phyloP scores from a whole-genome alignment of 1,140 invertebrate species.

The Drosophila virilis region DNA sequence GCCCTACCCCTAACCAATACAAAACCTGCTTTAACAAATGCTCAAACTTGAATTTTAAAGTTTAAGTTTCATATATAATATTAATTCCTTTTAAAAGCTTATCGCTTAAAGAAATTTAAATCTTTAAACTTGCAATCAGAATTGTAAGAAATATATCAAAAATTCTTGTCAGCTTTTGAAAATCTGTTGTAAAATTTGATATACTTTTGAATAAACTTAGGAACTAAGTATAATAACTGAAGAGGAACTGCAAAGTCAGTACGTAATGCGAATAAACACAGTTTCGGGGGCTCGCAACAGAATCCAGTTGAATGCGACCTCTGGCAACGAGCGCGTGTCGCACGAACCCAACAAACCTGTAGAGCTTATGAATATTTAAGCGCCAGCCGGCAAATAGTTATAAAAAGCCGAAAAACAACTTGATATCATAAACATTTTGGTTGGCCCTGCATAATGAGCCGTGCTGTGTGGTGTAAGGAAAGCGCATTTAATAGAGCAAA shows the following conservation, averaged over 20 bases:
- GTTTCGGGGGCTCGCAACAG: slow-evolving; percentile 70
- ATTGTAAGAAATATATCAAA: too few species aligned
- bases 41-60: too few species aligned
- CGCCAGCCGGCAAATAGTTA: slow-evolving; percentile 29
- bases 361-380: slow-evolving; percentile 66
- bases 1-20: too few species aligned
- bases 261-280: not conserved
- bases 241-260: not conserved
- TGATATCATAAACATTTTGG: slow-evolving; percentile 40
- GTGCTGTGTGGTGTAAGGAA: not conserved
- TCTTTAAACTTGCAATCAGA: too few species aligned
- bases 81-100: too few species aligned
- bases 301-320: slow-evolving; percentile 58
- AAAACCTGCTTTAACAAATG: too few species aligned
- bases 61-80: too few species aligned
- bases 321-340: slow-evolving; percentile 47
- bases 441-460: slow-evolving; percentile 43
- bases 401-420: slow-evolving; percentile 18
- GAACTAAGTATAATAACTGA: not conserved
- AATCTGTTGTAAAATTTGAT: too few species aligned
- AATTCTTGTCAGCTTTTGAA: too few species aligned
- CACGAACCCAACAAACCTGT: slow-evolving; percentile 34
- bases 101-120: too few species aligned
- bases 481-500: slow-evolving; percentile 30
- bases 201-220: too few species aligned